phyloP scores from a whole-genome alignment of 2,113 vertebrate species.

The Trochalopteron elliotii region DNA sequence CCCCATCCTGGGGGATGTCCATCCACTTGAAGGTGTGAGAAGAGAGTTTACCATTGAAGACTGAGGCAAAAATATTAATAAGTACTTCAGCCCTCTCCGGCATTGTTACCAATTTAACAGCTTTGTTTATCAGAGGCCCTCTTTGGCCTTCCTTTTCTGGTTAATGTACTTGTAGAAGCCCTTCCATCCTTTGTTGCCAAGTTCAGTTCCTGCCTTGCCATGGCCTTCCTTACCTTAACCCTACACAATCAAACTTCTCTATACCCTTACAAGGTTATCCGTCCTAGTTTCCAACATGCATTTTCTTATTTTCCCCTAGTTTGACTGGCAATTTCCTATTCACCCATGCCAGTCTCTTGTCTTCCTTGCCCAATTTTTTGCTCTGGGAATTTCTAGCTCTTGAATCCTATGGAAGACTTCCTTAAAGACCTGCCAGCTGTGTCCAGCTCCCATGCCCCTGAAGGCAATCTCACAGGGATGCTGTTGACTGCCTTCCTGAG shows the following conservation, averaged over 20 bases:
- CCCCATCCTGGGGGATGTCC: too few relatives aligned
- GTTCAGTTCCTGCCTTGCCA: not conserved
- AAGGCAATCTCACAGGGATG: not conserved
- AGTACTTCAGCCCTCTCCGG: not conserved
- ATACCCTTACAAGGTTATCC: not conserved
- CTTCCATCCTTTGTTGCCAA: not conserved
- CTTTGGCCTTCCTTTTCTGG: not conserved
- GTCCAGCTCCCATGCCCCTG: not conserved
- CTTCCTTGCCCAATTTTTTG: not conserved
- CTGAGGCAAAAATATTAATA: not conserved
- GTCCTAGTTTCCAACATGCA: accelerated
- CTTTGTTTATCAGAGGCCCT: not conserved
- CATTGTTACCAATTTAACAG: not conserved
- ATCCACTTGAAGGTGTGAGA: not conserved
- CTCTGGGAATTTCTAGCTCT: not conserved
- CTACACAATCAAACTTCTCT: not conserved
- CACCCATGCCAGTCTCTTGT: not conserved
- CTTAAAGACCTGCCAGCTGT: not conserved
- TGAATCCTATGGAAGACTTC: not conserved
- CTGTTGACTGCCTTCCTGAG: not conserved
- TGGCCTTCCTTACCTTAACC: not conserved
- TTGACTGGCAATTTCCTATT: not conserved
- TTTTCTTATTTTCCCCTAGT: not conserved
- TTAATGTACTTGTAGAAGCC: not conserved
- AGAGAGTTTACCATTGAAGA: not conserved